Evolutionary conservation across 2,888 invertebrate genomes (phyloP), one percentile per base, ranked within the genome.

Genomic region (Cantharis nigra): DNA sequence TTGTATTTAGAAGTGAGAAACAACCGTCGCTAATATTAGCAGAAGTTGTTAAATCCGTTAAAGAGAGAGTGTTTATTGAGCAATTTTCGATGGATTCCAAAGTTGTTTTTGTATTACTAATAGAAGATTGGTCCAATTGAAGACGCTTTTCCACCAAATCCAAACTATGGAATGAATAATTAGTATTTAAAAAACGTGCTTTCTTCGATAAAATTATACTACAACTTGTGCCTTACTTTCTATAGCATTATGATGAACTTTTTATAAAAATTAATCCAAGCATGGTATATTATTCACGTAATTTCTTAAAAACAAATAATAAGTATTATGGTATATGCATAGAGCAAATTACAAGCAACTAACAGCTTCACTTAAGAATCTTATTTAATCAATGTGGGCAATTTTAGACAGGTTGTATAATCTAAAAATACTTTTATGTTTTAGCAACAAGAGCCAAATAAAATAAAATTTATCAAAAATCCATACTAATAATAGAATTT

Each of bases 1-100:
- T 91, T 80, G 90, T 90, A 85, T 90, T 91, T 33, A 83, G 83
- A 70, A 84, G 79, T 14, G 86, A 83, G 65, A 85, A 80, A 63
- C 85, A 85, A 71, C 81, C 82, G 78, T 83, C 86, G 77, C 86
- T 76, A 79, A 84, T 76, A 63, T 81, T 82, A 71, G 85, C 85
- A 63, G 86, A 85, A 23, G 84, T 80, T 13, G 85, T 83, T 70
- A 85, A 85, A 90, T 89, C 90, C 89, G 83, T 80, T 20, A 82
- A 77, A 23, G 82, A 83, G 49, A 82, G 80, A 16, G 79, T 81
- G 73, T 80, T 81, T 26, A 77, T 75, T 16, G 67, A 71, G 67
- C 77, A 78, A 70, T 79, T 80, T 28, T 80, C 80, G n/a, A 81
- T 81, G n/a, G 69, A 30, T 62, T 65, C 16, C 33, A 74, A 30